Evolutionary conservation across 2,113 vertebrate genomes (phyloP).

Genomic region (Lucifuga dentata): DNA sequence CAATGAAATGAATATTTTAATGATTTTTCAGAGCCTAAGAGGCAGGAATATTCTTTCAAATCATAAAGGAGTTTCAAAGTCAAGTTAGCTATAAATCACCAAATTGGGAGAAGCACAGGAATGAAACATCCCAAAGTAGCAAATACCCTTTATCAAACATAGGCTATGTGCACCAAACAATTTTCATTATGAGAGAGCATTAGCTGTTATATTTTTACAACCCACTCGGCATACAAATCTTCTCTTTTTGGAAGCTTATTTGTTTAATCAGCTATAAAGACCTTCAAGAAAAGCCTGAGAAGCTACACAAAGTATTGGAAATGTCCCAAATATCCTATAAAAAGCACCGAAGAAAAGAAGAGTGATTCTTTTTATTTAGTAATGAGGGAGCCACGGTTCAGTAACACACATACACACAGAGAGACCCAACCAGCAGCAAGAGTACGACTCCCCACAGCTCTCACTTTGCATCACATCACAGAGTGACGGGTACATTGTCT

Average conservation of each 20-base stretch:
- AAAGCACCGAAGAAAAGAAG: constrained; percentile 64
- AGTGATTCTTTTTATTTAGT: constrained; percentile 71
- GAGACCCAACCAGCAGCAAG: constrained; percentile 42
- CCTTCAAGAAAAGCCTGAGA: constrained; percentile 20
- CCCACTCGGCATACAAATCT: background rate
- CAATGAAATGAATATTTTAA: no score
- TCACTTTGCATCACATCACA: constrained; percentile 79
- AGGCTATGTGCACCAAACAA: no score
- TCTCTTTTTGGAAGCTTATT: constrained; percentile 2
- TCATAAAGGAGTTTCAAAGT: no score
- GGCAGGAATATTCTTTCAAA: no score
- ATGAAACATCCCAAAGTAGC: no score
- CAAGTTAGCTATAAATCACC: no score
- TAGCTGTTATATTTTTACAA: no score
- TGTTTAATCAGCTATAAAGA: constrained; percentile 19
- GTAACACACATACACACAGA: constrained; percentile 59
- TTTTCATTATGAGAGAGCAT: no score
- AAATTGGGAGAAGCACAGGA: no score
- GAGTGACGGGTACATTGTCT: constrained; percentile 75
- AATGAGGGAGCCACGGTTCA: constrained; percentile 71
- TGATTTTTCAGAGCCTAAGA: no score
- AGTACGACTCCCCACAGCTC: constrained; percentile 56
- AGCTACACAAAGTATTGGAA: constrained; percentile 44
- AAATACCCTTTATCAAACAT: no score
- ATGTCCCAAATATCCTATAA: constrained; percentile 61